phyloP scores from a whole-genome alignment of 2,113 vertebrate genomes.

The Rhinolophus sinicus region DNA sequence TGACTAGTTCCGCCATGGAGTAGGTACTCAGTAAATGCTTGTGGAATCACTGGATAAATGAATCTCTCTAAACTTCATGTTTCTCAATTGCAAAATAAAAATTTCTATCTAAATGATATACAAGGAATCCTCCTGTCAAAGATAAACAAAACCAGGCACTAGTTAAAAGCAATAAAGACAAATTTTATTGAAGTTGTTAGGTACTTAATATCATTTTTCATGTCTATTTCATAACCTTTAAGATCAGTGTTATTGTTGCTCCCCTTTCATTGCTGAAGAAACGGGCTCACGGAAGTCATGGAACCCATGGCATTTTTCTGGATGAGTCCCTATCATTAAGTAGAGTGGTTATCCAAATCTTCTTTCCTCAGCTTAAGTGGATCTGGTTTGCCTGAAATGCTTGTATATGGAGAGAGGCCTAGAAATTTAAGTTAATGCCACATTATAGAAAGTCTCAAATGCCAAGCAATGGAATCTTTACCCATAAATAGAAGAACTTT shows the following conservation, averaged over 20 bases:
- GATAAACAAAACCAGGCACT: not conserved
- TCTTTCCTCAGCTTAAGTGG: not conserved
- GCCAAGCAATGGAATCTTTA: not conserved
- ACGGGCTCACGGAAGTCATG: not conserved
- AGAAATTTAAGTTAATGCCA: not conserved
- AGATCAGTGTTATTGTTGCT: not conserved
- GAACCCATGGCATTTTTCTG: not conserved
- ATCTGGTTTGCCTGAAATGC: not conserved
- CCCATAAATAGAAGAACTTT: not conserved
- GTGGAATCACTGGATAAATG: not conserved
- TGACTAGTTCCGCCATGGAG: not conserved
- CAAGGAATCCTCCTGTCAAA: not conserved
- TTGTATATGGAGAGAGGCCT: not conserved
- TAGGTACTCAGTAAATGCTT: not conserved
- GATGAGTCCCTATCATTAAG: not conserved
- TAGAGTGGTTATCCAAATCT: not conserved
- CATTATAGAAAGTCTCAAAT: not conserved
- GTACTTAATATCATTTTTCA: not conserved
- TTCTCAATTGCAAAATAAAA: not conserved
- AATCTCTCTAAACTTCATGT: not conserved
- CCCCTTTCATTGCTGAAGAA: not conserved
- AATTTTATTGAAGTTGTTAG: not conserved
- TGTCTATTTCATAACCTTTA: not conserved
- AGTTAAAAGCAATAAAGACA: not conserved
- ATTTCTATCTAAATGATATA: not conserved